A percentile compares a stretch with the other conserved stretches of the same genome.
These are phyloP conservation scores for Calliphora vicina DNA, from an alignment of 1,140 invertebrate genomes.

Conservation along the genomic window DNA sequence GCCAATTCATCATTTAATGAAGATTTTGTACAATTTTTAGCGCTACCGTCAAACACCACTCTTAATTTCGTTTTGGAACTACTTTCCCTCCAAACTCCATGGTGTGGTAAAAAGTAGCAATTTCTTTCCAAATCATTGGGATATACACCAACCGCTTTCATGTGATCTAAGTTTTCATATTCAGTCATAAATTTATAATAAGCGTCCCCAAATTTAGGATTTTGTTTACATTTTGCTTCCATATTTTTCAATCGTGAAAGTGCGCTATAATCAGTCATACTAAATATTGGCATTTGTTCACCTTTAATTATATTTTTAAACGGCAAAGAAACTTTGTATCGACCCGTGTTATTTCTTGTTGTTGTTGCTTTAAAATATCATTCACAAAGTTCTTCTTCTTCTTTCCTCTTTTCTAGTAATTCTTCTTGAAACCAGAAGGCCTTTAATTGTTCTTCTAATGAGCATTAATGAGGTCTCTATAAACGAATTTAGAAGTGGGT, in stretches of 20 bases:
- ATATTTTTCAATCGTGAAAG: conserved; percentile 1
- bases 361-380: not conserved
- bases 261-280: conserved; percentile 2
- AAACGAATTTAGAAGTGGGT: not conserved
- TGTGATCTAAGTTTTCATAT: not conserved
- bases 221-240: not conserved
- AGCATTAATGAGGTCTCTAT: not conserved
- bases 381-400: not conserved
- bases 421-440: conserved; percentile 5
- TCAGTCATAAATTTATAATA: conserved; percentile 16
- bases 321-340: not conserved
- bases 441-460: not conserved
- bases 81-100: conserved; percentile 20
- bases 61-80: conserved; percentile 10
- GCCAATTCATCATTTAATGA: conserved; percentile 22
- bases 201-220: not conserved
- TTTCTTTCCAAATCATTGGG: not conserved
- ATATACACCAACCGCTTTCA: not conserved
- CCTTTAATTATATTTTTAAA: not conserved
- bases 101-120: conserved; percentile 22
- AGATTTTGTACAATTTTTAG: not conserved
- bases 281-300: not conserved
- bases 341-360: not conserved
- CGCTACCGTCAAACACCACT: not conserved
- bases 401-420: not conserved